These are phyloP conservation scores for Phorcus lineatus DNA, from an alignment of 2,888 invertebrate genomes.

Conservation along the genomic window DNA sequence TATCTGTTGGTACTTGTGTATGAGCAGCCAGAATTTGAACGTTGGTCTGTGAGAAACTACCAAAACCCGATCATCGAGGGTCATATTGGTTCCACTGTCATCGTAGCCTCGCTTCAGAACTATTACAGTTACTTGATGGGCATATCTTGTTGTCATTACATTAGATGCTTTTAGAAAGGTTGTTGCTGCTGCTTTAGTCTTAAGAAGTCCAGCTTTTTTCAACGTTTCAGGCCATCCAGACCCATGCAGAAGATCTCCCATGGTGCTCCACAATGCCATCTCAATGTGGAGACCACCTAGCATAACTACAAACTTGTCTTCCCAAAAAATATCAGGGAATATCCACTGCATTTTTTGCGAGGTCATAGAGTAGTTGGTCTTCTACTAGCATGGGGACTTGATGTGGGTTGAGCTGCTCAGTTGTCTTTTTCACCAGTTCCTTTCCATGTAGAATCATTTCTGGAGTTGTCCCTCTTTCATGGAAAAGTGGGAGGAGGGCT, in stretches of 20 bases:
- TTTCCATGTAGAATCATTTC: slow-evolving; percentile 33
- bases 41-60: slow-evolving; percentile 24
- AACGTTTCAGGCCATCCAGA: slow-evolving; percentile 40
- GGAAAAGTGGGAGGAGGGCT: slow-evolving; percentile 29
- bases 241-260: slow-evolving; percentile 35
- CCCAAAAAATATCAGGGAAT: background rate
- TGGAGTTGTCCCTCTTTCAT: slow-evolving; percentile 28
- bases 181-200: slow-evolving; percentile 40
- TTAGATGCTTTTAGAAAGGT: slow-evolving; percentile 33
- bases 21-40: slow-evolving; percentile 33
- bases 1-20: slow-evolving; percentile 31
- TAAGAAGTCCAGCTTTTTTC: slow-evolving; percentile 30
- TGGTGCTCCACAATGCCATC: slow-evolving; percentile 36
- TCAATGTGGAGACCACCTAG: background rate
- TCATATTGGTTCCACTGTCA: slow-evolving; percentile 15
- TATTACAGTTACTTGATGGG: slow-evolving; percentile 27
- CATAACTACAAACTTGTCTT: background rate
- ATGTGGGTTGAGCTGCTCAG: slow-evolving; percentile 32
- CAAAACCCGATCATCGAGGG: background rate
- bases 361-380: slow-evolving; percentile 31
- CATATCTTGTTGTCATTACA: slow-evolving; percentile 39
- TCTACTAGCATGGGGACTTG: slow-evolving; percentile 28
- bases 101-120: slow-evolving; percentile 26
- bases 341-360: slow-evolving; percentile 31
- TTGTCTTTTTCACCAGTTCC: slow-evolving; percentile 30